Conservation (phyloP, 2,888 invertebrate genomes). For the Oeneis ivallda region DNA sequence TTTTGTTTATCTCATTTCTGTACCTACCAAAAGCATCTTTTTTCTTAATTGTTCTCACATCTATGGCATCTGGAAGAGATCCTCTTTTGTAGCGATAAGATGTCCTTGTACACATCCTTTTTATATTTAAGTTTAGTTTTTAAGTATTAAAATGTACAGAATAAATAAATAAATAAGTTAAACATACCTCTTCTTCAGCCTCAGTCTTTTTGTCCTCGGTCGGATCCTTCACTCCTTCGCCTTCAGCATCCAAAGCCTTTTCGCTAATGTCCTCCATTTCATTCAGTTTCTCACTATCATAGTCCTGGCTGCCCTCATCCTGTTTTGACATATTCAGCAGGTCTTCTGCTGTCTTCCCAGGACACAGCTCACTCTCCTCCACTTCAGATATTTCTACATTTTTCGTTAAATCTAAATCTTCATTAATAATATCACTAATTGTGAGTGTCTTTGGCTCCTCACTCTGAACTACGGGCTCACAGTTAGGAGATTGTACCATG, state of each 20-base stretch:
- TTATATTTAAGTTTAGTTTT: too few relatives aligned
- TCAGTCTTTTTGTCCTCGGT: conserved; percentile 60
- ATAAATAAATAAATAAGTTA: too few relatives aligned
- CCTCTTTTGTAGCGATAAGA: too few relatives aligned
- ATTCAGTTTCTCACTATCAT: conserved; percentile 83
- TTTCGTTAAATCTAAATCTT: conserved; percentile 72
- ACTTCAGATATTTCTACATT: conserved; percentile 78
- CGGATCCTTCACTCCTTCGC: conserved; percentile 57
- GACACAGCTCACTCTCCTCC: conserved; percentile 70
- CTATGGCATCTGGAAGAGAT: too few relatives aligned
- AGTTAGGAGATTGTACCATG: conserved; percentile 31
- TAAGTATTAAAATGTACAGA: too few relatives aligned
- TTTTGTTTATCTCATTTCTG: too few relatives aligned
- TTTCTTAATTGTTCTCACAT: too few relatives aligned
- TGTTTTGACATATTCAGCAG: conserved; percentile 69
- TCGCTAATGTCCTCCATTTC: conserved; percentile 83
- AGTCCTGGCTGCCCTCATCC: conserved; percentile 72
- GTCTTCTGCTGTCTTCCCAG: conserved; percentile 69
- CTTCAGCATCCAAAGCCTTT: conserved; percentile 61
- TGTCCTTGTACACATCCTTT: too few relatives aligned
- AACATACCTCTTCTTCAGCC: conserved; percentile 67
- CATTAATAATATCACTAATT: conserved; percentile 76
- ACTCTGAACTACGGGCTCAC: conserved; percentile 32
- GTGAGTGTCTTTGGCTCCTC: conserved; percentile 69
- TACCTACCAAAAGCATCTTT: too few relatives aligned